Evolutionary conservation across 1,140 invertebrate species (phyloP).

Genomic region (Gonioctena quinquepunctata): DNA sequence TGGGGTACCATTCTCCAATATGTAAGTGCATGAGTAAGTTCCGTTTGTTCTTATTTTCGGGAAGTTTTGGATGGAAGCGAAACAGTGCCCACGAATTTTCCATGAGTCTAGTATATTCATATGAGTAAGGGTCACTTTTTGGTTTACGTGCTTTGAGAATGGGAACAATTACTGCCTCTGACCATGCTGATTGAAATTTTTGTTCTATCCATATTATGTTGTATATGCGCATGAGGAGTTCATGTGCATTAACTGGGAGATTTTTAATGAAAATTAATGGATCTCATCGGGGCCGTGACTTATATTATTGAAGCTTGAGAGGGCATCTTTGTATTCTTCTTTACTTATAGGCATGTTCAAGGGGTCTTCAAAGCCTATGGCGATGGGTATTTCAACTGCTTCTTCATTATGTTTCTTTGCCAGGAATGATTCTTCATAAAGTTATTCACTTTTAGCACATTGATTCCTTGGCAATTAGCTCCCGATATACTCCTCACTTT

Average conservation of each 20-base stretch:
- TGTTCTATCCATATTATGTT: background rate
- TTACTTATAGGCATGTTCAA: background rate
- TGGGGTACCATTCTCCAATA: background rate
- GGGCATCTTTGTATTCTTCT: background rate
- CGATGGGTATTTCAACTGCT: background rate
- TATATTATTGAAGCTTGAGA: background rate
- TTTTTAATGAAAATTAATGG: background rate
- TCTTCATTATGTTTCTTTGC: background rate
- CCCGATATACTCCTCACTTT: background rate
- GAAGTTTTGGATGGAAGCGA: conserved; percentile 24
- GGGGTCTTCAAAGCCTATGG: background rate
- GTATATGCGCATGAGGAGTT: background rate
- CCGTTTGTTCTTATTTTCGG: background rate
- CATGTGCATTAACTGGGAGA: background rate
- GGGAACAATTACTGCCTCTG: conserved; percentile 15
- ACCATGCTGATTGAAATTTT: conserved; percentile 1
- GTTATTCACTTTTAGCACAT: background rate
- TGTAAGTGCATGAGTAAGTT: background rate
- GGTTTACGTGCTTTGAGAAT: conserved; percentile 14
- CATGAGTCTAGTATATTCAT: conserved; percentile 11
- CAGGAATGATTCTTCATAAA: background rate
- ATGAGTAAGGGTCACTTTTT: conserved; percentile 1
- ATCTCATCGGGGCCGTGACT: background rate
- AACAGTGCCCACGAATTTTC: conserved; percentile 12
- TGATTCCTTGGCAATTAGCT: background rate